Evolutionary conservation across 1,140 invertebrate genomes (phyloP).

Genomic region (Cheumatopsyche charites): DNA sequence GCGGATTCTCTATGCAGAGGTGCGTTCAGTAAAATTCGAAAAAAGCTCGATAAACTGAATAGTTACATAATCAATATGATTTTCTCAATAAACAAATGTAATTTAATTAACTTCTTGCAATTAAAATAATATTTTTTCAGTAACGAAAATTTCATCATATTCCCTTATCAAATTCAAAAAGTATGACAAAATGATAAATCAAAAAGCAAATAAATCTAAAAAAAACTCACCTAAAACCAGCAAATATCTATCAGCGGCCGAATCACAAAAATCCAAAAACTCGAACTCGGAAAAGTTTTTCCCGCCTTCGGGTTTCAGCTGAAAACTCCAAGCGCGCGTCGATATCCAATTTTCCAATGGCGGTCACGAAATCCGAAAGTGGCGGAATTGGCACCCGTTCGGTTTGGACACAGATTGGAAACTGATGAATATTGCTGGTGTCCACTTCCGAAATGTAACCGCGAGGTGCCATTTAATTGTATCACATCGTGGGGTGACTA

Average conservation of each 20-base stretch:
- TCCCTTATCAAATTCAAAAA: not conserved
- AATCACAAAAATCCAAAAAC: conserved; percentile 23
- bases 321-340: conserved; percentile 9
- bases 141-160: no score
- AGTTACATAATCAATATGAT: no score
- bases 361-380: conserved; percentile 3
- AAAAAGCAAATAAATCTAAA: not conserved
- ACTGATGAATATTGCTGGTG: conserved; percentile 36
- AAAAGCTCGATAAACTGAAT: no score
- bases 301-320: no score
- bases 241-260: not conserved
- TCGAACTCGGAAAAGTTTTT: not conserved
- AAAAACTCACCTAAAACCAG: conserved; percentile 8
- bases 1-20: no score
- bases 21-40: no score
- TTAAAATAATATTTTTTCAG: no score
- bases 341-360: not conserved
- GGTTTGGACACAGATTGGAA: conserved; percentile 32
- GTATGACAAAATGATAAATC: not conserved
- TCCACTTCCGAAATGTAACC: conserved; percentile 38
- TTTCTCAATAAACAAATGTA: no score
- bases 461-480: conserved; percentile 28
- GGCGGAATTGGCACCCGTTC: conserved; percentile 31
- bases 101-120: no score
- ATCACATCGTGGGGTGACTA: conserved; percentile 29